phyloP scores from a whole-genome alignment of 2,113 vertebrate species.

The Ursus arctos region DNA sequence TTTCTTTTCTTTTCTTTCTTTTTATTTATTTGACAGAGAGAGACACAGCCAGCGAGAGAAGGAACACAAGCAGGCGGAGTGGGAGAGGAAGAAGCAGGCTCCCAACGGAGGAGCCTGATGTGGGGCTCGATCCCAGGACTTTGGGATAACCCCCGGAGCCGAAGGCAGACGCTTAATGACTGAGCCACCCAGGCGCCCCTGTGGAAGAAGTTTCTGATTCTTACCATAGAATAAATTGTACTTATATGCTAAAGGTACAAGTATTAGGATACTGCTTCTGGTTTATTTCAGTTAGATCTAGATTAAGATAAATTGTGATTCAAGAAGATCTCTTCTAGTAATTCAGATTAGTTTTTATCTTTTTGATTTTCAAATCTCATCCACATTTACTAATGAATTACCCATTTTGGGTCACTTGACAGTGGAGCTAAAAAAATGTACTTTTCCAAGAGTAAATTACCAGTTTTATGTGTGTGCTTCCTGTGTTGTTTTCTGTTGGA shows the following conservation, averaged over 20 bases:
- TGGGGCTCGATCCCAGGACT: too few species aligned
- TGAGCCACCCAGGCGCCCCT: too few species aligned
- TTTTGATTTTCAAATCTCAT: constrained; percentile 41
- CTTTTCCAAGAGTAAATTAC: not conserved
- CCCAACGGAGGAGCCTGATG: too few species aligned
- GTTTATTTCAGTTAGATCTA: constrained; percentile 46
- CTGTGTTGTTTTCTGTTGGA: constrained; percentile 30
- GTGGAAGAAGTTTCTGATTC: constrained; percentile 19
- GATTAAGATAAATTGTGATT: not conserved
- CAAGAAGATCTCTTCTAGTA: not conserved
- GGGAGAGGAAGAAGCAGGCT: too few species aligned
- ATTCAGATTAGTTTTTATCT: constrained; percentile 7
- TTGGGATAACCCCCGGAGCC: too few species aligned
- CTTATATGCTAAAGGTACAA: not conserved
- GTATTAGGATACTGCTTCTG: constrained; percentile 19
- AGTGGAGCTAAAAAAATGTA: constrained; percentile 32
- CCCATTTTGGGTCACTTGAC: constrained; percentile 15
- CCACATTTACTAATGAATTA: constrained; percentile 31
- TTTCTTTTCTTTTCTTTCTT: too few species aligned
- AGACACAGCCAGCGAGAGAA: too few species aligned
- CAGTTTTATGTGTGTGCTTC: not conserved
- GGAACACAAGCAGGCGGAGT: too few species aligned
- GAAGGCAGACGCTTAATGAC: too few species aligned
- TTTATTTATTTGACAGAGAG: too few species aligned
- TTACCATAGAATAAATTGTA: not conserved